These are phyloP conservation scores for Lapara coniferarum DNA, from an alignment of 2,888 invertebrate genomes.

Conservation along the genomic window DNA sequence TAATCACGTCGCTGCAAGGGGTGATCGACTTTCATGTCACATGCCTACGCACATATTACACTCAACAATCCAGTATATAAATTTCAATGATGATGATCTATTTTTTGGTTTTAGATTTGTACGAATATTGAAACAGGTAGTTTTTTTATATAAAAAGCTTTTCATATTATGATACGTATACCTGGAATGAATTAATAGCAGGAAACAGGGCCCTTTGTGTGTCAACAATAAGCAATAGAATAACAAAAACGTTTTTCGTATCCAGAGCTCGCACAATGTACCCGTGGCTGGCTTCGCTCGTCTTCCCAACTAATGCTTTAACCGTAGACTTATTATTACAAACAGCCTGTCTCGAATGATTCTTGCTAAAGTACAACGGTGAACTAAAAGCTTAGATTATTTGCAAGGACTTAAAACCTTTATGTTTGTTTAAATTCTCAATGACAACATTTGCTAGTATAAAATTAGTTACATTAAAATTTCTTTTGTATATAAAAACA, in stretches of 20 bases:
- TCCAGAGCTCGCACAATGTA: constrained; percentile 68
- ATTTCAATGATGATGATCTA: background rate
- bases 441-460: background rate
- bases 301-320: constrained; percentile 40
- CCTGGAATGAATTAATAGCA: constrained; percentile 65
- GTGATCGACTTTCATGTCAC: constrained; percentile 4
- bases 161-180: constrained; percentile 43
- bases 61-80: background rate
- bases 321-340: constrained; percentile 11
- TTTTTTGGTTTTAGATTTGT: background rate
- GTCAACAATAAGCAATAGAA: constrained; percentile 73
- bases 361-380: background rate
- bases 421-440: background rate
- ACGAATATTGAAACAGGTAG: background rate
- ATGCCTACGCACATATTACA: constrained; percentile 7
- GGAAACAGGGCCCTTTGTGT: constrained; percentile 73
- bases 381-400: background rate
- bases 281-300: constrained; percentile 64
- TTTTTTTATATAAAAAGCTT: background rate
- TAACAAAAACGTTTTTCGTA: constrained; percentile 72
- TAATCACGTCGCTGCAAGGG: constrained; percentile 49
- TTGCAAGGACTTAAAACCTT: background rate
- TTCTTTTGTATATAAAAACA: background rate
- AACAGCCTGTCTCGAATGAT: background rate
- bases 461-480: background rate